Evolutionary conservation across 2,888 invertebrate species (phyloP), one percentile per base, ranked within the genome.

Genomic region (Rapana venosa): DNA sequence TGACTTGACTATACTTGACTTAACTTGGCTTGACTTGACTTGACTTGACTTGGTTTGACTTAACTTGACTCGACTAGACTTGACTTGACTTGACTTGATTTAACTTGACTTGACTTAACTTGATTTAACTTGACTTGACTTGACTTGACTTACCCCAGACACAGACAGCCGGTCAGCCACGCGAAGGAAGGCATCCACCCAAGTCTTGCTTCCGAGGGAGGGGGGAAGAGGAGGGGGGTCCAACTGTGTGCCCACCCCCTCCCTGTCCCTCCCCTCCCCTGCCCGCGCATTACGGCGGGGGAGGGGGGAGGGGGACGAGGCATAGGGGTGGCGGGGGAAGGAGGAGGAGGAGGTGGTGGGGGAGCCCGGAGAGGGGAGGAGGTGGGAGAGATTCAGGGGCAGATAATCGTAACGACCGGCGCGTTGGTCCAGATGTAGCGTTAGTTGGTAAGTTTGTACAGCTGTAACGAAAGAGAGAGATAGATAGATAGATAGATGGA

Each of bases 361-460:
- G 87, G 22, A 32, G 56, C 35, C 17, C 83, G 5, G n/a, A 8
- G 0, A 47, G 47, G 30, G 20, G 8, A 66, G 26, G 86, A 86
- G 86, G 66, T 66, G 30, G 22, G 86, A 32, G 32, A 89, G 61
- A 32, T 4, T 0, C n/a, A 91, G 70, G 11, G 88, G 88, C 20
- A 26, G 35, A 87, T 91, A 90, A 70, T 91, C 88, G 61, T 91
- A 91, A 26, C 26, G 87, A 4, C 88, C 91, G 0, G 91, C 91
- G 22, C 88, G 86, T 20, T 66, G n/a, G 26, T 77, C n/a, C 30
- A 91, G 8, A 11, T 81, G 36, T 20, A 91, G 58, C 6, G 77
- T 66, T 15, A 91, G 8, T 81, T 77, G 47, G 86, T 91, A 91
- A 0, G 90, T 91, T 83, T 91, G 91, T 6, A 91, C 56, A 8